Evolutionary conservation across 2,113 vertebrate species (phyloP), one percentile per base, ranked within the genome.

Genomic region (Regulus satrapa): DNA sequence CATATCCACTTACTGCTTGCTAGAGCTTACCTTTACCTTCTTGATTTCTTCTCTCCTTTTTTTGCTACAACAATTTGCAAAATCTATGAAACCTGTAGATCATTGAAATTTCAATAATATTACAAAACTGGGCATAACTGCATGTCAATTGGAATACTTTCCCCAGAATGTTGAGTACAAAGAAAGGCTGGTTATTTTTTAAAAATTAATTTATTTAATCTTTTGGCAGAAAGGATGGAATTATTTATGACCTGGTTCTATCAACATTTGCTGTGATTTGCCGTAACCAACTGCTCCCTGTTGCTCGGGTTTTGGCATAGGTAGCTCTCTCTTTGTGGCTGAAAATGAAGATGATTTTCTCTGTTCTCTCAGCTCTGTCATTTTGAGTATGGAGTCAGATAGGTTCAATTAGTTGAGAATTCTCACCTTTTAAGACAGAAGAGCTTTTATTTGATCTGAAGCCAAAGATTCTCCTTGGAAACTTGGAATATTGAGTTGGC

Each of bases 21-120:
- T 82, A 54, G 54, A 87, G 34, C 64, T 87, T 91, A 49, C 59
- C 73, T 83, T 55, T 52, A 46, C 20, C 17, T 76, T 61, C 58
- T 69, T 93, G 49, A 66, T 85, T 76, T 88, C 40, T 24, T 79
- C 26, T 61, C 52, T 82, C 55, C 14, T 79, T 87, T 85, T 95
- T 54, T 52, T 92, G 58, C 82, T 83, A 1, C 80, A 62, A 66
- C 14, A 32, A 36, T 58, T 89, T 76, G 66, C 32, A 94, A 83
- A 82, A 85, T 87, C 59, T 72, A 32, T 83, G 54, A 94, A 95
- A 94, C 63, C 75, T 79, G 38, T 85, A 85, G 86, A 85, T 93
- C 81, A 74, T 9, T 94, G 87, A 88, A 89, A 93, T 88, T 88
- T 77, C 67, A 88, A 49, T 82, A 76, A 40, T 46, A 69, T 79